phyloP scores from a whole-genome alignment of 2,888 invertebrate species.

The Antitype chi region DNA sequence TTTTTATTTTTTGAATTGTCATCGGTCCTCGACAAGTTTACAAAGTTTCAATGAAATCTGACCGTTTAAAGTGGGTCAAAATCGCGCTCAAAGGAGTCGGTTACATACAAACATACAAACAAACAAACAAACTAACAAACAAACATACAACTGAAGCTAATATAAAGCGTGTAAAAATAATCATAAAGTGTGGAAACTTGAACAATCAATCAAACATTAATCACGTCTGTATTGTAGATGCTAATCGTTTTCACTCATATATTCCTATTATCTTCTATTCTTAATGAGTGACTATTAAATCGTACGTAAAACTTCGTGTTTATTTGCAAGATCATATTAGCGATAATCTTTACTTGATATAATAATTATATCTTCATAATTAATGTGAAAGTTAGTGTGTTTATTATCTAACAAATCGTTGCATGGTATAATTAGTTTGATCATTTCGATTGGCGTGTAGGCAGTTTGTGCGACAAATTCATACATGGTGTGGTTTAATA shows the following conservation, averaged over 20 bases:
- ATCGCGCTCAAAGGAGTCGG: no score
- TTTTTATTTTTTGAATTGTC: no score
- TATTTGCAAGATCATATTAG: conserved; percentile 24
- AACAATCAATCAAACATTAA: conserved; percentile 15
- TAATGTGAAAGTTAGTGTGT: conserved; percentile 41
- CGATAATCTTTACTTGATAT: conserved; percentile 35
- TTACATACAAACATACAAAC: no score
- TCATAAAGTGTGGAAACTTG: neutral
- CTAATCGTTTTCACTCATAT: conserved; percentile 16
- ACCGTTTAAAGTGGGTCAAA: no score
- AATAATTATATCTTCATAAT: conserved; percentile 38
- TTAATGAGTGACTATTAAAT: neutral
- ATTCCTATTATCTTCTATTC: conserved; percentile 5
- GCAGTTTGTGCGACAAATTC: neutral
- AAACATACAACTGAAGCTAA: no score
- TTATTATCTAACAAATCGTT: conserved; percentile 25
- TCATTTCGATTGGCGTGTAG: neutral
- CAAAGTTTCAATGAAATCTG: no score
- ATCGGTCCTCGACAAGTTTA: no score
- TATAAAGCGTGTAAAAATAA: no score
- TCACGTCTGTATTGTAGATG: neutral
- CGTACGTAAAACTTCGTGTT: conserved; percentile 29
- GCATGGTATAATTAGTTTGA: neutral
- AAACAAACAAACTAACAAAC: no score
- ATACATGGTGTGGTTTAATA: no score